Base-by-base conservation (phyloP, 2,797 vertebrate genomes). In the Anisognathus igniventris region DNA sequence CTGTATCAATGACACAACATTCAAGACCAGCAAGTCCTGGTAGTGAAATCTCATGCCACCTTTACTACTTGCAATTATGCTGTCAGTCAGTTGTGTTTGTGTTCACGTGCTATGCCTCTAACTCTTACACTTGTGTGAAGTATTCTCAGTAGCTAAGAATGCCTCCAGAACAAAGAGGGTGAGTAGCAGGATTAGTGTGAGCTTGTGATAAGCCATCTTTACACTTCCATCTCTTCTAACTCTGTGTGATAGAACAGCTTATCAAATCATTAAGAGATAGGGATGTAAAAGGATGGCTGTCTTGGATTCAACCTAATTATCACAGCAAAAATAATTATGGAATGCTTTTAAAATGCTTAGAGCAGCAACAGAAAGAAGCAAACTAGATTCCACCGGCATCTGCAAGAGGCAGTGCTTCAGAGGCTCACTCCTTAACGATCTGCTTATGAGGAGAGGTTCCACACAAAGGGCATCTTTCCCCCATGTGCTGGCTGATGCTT, bases 191-290 rank as follows among this genome's bases (percentile, higher is more conserved):
- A 90, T 95, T 95, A 93, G 44, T 76, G 66, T 53, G 76, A 93
- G 83, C 54, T 91, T 80, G 61, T 92, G 93, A 83, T 95, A 96
- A 95, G 70, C 58, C 77, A 90, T 84, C 79, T 88, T 88, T 91
- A 75, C 51, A 78, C 67, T 95, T 93, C 88, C 71, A 83, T 58
- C 79, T 96, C 25, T 58, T 90, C 83, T 83, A 86, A 91, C 33
- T 70, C 71, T 24, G 24, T 84, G 73, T 87, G 90, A 92, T 75
- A 75, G 73, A 76, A 84, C 40, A 88, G 90, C 60, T 93, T 94
- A 95, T 86, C 79, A 86, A 95, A 88, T 57, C 62, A 95, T 68
- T 93, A 94, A 87, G 60, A 82, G 78, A 94, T 56, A 88, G 28
- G 44, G 47, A 84, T 51, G 37, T 66, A 95, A 91, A 94, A 70